Conservation (phyloP, 2,888 invertebrate genomes). For the Neoitamus cyanurus region DNA sequence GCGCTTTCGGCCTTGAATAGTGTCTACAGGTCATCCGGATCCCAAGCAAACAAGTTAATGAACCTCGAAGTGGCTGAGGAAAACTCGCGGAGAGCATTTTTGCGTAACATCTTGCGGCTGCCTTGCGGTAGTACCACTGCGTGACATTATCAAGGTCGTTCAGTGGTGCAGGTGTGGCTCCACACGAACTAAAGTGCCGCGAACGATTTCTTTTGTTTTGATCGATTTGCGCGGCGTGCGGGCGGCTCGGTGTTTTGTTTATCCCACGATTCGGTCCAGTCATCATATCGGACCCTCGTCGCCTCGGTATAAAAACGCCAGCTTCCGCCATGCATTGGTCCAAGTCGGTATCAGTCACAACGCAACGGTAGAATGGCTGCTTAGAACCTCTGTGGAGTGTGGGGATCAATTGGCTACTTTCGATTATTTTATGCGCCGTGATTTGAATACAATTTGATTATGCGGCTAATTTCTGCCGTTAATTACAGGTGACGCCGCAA, state of each 20-base stretch:
- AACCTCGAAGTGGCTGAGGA: slow-evolving; percentile 4
- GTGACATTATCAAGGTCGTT: slow-evolving; percentile 20
- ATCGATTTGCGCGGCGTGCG: neutral
- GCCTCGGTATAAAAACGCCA: neutral
- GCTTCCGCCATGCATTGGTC: neutral
- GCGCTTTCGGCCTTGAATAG: slow-evolving; percentile 14
- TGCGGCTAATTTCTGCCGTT: neutral
- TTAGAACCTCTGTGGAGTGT: neutral
- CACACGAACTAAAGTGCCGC: neutral
- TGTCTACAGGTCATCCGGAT: slow-evolving; percentile 10
- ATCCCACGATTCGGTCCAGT: neutral
- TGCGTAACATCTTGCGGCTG: slow-evolving; percentile 16
- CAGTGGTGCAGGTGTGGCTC: slow-evolving; percentile 14
- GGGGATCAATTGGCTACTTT: neutral
- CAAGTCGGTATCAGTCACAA: neutral
- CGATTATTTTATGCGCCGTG: neutral
- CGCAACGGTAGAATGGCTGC: neutral
- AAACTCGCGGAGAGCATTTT: neutral
- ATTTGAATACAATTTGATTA: neutral
- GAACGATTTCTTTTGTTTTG: neutral
- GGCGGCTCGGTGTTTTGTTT: neutral
- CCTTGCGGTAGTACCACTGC: neutral
- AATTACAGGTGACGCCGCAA: neutral
- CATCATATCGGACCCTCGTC: neutral
- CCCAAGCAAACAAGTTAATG: slow-evolving; percentile 32